These are phyloP conservation scores for Chloropsis cyanopogon DNA, from an alignment of 2,113 vertebrate genomes.

Conservation along the genomic window DNA sequence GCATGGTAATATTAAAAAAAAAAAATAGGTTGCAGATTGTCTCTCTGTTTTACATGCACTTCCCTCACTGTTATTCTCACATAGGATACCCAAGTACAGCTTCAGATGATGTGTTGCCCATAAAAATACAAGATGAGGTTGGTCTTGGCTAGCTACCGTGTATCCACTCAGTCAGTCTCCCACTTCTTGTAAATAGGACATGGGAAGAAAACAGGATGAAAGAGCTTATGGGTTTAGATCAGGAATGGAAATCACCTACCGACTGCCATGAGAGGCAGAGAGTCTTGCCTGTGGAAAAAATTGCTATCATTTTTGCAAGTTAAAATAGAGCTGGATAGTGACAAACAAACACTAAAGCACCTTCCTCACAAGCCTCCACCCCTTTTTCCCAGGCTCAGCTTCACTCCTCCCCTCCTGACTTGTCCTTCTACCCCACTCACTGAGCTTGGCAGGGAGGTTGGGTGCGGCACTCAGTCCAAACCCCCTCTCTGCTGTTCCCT, in stretches of 20 bases:
- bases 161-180: background rate
- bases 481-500: background rate
- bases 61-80: background rate
- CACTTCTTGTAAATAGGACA: background rate
- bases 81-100: background rate
- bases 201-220: background rate
- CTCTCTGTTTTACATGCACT: background rate
- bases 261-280: background rate
- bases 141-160: background rate
- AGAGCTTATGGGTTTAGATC: background rate
- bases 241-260: background rate
- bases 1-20: background rate
- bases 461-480: background rate
- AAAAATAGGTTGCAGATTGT: background rate
- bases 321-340: background rate
- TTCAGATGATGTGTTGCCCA: background rate
- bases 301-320: background rate
- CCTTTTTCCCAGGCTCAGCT: background rate
- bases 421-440: accelerated
- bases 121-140: background rate
- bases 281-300: background rate
- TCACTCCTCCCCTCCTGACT: background rate
- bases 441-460: background rate
- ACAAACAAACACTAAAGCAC: background rate
- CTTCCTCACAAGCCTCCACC: background rate